A percentile compares a stretch with the other conserved stretches of the same genome.
Conservation (phyloP, 1,140 invertebrate genomes). For the Gryon sp. region DNA sequence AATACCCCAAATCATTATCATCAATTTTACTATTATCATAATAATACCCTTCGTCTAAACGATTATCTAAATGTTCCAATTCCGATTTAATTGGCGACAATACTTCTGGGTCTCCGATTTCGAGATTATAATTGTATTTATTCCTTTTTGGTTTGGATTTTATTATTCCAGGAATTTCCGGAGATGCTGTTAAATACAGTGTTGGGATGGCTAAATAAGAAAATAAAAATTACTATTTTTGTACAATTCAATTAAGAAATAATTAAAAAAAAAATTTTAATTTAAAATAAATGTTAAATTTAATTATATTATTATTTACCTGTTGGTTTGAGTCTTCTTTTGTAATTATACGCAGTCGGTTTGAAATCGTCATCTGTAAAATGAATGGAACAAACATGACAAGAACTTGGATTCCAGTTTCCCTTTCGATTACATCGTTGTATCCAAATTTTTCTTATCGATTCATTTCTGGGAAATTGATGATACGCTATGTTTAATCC, state of each 20-base stretch:
- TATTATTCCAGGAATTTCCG: slow-evolving; percentile 3
- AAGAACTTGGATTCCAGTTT: slow-evolving; percentile 24
- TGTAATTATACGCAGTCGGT: background rate
- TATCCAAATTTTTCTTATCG: slow-evolving; percentile 8
- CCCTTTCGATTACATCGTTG: slow-evolving; percentile 12
- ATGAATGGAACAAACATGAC: slow-evolving; percentile 19
- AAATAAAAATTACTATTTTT: slow-evolving; percentile 1
- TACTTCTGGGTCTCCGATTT: too few species aligned
- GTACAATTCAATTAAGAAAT: too few species aligned
- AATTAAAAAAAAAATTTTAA: background rate
- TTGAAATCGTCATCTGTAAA: slow-evolving; percentile 18
- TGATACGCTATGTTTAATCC: slow-evolving; percentile 20
- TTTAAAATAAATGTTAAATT: background rate
- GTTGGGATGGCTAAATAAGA: slow-evolving; percentile 6
- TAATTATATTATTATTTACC: too few species aligned
- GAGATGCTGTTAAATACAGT: background rate
- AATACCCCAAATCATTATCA: too few species aligned
- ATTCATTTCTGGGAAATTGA: slow-evolving; percentile 12
- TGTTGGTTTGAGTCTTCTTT: slow-evolving; percentile 14
- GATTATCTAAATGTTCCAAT: too few species aligned
- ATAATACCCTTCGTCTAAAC: too few species aligned
- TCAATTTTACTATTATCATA: too few species aligned
- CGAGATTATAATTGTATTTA: too few species aligned
- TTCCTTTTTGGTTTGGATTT: background rate
- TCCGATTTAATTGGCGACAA: too few species aligned